phyloP scores from a whole-genome alignment of 1,140 invertebrate genomes.

The Procambarus virginalis region DNA sequence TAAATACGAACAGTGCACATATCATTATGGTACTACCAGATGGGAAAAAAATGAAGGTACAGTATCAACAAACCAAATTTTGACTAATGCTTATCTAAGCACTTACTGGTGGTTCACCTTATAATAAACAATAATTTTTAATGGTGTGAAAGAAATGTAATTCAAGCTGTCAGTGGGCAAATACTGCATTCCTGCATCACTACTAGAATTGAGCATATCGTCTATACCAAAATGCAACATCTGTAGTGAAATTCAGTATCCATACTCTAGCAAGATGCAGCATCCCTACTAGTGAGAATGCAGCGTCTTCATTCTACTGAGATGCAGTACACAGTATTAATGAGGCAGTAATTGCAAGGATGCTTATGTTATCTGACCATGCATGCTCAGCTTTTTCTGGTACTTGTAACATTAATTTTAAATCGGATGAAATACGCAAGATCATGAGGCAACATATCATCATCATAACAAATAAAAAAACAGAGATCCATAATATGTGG shows the following conservation, averaged over 20 bases:
- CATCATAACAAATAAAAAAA: no score
- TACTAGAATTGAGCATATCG: no score
- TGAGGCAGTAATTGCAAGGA: background rate
- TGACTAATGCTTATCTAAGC: background rate
- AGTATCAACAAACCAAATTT: background rate
- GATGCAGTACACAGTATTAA: background rate
- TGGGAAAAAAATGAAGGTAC: no score
- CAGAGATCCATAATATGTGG: background rate
- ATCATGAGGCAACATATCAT: constrained; percentile 9
- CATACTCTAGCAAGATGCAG: background rate
- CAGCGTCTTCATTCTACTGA: background rate
- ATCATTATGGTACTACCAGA: no score
- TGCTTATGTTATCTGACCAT: background rate
- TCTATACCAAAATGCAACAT: no score
- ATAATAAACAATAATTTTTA: background rate
- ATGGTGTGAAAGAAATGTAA: background rate
- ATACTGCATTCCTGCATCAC: background rate
- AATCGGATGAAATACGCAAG: no score
- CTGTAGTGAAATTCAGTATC: no score
- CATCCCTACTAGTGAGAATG: no score
- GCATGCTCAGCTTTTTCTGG: background rate
- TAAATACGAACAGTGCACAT: no score
- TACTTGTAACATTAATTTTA: background rate
- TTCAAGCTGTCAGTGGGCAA: background rate
- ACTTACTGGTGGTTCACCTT: background rate